Evolutionary conservation across 1,140 invertebrate genomes (phyloP), one percentile per base, ranked within the genome.

Genomic region (Mactra quadrangularis): DNA sequence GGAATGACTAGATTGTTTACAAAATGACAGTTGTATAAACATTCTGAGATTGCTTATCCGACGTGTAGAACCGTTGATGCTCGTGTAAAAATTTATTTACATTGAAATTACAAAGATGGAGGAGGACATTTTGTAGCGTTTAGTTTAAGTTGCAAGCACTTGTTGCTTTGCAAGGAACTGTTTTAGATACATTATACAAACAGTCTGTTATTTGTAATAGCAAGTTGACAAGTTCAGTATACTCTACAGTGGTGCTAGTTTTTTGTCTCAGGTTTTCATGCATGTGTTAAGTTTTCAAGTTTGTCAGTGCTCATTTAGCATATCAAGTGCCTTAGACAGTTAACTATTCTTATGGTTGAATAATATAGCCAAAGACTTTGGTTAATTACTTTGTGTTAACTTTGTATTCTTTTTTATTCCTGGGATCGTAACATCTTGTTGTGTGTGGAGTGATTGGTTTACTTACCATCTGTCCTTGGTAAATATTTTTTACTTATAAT

Each of bases 121-220:
- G 59, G 74, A 76, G 50, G 74, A 76, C 41, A 76, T 76, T 60
- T 76, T 76, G 59, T 76, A 76, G 74, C 74, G 62, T 45, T 31
- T 13, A 47, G 19, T 47, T 31, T 22, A 9, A 50, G 17, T 57
- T 76, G 74, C 55, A 76, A 60, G 74, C 74, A 76, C 74, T 62
- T 76, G 55, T 27, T 76, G 74, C 74, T 76, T 76, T 29, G 57
- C 74, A 76, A 50, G 3, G 17, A 0, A 72, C 27, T 31, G 3
- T 27, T 55, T 38, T 1, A 33, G 35, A 35, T 29, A 22, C 7
- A 55, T 15, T 22, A 2, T 19, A 1, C 11, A 41, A 52, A 19
- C 35, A 68, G 17, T 47, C 27, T 27, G 38, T 22, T 19, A 52
- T 2, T 15, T 31, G 22, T 31, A n/a, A 70, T 27, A 52, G 31